Percentiles rank a stretch among this genome's conserved stretches.
These are phyloP conservation scores for Lophius americanus DNA, from an alignment of 2,797 vertebrate species.

Conservation along the genomic window DNA sequence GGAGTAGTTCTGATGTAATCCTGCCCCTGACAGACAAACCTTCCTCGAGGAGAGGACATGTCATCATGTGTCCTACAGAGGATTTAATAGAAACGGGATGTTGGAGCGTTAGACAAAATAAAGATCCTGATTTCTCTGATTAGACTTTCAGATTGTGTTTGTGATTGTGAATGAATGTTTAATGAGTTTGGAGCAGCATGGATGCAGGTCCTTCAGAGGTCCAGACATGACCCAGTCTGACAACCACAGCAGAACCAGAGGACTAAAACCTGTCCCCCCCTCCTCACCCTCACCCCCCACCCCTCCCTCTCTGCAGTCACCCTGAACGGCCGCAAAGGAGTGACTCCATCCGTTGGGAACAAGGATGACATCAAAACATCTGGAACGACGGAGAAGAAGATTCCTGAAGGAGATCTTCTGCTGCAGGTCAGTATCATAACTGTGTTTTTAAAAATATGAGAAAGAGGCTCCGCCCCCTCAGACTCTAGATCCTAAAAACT, in stretches of 20 bases:
- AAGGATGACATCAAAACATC: slow-evolving; percentile 23
- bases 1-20: too few species aligned
- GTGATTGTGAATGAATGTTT: slow-evolving; percentile 58
- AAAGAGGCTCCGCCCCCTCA: too few species aligned
- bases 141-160: background rate
- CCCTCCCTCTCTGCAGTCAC: slow-evolving; percentile 66
- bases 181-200: slow-evolving; percentile 16
- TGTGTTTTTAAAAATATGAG: too few species aligned
- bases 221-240: slow-evolving; percentile 34
- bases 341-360: slow-evolving; percentile 2
- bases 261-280: slow-evolving; percentile 38
- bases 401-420: slow-evolving; percentile 81
- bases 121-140: slow-evolving; percentile 10
- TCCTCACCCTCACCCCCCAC: background rate
- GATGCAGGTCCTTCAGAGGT: slow-evolving; percentile 28
- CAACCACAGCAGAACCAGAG: slow-evolving; percentile 44
- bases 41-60: too few species aligned
- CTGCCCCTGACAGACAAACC: too few species aligned
- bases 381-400: slow-evolving; percentile 25
- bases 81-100: background rate
- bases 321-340: slow-evolving; percentile 65
- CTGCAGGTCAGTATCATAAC: slow-evolving; percentile 75
- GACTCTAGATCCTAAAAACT: too few species aligned
- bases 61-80: too few species aligned
- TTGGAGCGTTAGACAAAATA: slow-evolving; percentile 16